These are phyloP conservation scores for Tauraco erythrolophus DNA, from an alignment of 2,113 vertebrate genomes.

Conservation along the genomic window DNA sequence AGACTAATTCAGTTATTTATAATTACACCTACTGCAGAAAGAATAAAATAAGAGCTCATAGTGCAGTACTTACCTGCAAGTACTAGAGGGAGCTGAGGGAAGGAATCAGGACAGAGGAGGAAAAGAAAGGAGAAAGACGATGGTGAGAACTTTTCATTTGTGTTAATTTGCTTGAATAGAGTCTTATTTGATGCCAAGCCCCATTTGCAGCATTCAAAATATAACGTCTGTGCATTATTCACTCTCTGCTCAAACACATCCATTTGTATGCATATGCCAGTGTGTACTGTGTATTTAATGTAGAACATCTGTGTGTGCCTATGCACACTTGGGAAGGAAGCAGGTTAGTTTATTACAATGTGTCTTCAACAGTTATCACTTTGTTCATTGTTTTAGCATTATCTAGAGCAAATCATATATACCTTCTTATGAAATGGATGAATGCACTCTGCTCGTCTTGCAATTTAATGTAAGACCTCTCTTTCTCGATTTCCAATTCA, in stretches of 20 bases:
- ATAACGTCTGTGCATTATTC: background rate
- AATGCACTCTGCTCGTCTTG: slow-evolving; percentile 22
- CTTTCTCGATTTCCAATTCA: slow-evolving; percentile 57
- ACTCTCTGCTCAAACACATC: background rate
- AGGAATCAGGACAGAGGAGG: background rate
- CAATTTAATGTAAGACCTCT: slow-evolving; percentile 34
- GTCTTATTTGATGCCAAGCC: background rate
- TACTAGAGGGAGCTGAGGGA: slow-evolving; percentile 30
- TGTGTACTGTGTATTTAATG: background rate
- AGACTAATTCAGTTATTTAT: background rate
- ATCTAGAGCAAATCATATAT: background rate
- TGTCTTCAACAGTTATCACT: background rate
- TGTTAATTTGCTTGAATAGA: background rate
- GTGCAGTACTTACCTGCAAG: background rate
- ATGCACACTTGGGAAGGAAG: background rate
- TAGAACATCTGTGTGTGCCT: background rate
- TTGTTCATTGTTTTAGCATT: slow-evolving; percentile 20
- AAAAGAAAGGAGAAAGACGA: background rate
- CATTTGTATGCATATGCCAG: background rate
- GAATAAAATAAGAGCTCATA: background rate
- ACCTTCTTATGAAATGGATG: background rate
- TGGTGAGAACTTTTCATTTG: background rate
- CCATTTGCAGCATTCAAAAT: background rate
- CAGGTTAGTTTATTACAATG: background rate
- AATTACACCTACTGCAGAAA: background rate